phyloP scores from a whole-genome alignment of 2,797 vertebrate genomes.

The Helostoma temminkii region DNA sequence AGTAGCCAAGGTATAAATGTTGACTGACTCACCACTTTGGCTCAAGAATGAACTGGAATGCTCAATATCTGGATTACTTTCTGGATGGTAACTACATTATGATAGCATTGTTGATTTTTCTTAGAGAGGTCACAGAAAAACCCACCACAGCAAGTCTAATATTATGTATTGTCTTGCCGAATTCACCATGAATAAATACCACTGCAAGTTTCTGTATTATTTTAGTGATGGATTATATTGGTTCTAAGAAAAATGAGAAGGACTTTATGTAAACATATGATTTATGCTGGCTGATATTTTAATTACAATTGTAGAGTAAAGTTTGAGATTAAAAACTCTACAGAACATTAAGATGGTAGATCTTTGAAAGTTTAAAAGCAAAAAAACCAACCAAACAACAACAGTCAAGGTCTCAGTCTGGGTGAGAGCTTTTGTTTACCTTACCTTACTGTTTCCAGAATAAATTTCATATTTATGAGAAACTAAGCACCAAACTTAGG shows the following conservation, averaged over 20 bases:
- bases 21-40: not conserved
- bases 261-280: not conserved
- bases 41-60: too few relatives aligned
- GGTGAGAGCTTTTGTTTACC: slow-evolving; percentile 39
- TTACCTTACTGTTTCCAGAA: slow-evolving; percentile 10
- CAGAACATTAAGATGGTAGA: slow-evolving; percentile 9
- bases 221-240: not conserved
- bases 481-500: slow-evolving; percentile 22
- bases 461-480: slow-evolving; percentile 37
- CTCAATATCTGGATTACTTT: not conserved
- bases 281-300: not conserved
- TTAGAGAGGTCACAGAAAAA: not conserved
- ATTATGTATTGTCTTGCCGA: not conserved
- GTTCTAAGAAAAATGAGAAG: not conserved
- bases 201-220: not conserved
- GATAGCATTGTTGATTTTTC: too few relatives aligned
- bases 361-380: not conserved
- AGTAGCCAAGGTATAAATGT: not conserved
- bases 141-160: not conserved
- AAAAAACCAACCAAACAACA: too few relatives aligned
- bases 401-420: slow-evolving; percentile 25
- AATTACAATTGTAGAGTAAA: slow-evolving; percentile 14
- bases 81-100: not conserved
- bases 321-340: slow-evolving; percentile 10
- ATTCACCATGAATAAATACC: not conserved